Evolutionary conservation across 2,888 invertebrate species (phyloP).

Genomic region (Eustalomyia histrio): DNA sequence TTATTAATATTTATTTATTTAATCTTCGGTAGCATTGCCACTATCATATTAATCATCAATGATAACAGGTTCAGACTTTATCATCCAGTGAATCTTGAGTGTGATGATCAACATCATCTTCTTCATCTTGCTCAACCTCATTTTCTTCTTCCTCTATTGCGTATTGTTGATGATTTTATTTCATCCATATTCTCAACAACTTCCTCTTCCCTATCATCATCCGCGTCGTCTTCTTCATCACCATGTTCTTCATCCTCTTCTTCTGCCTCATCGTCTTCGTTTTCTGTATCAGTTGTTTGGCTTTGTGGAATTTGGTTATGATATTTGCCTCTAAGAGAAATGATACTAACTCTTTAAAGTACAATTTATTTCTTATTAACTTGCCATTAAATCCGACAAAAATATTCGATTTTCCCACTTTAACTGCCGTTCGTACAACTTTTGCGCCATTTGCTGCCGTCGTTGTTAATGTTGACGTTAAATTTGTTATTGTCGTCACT

Average conservation of each 20-base stretch:
- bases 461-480: constrained; percentile 15
- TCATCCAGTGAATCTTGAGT: constrained; percentile 32
- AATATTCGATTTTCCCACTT: constrained; percentile 38
- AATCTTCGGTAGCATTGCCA: constrained; percentile 65
- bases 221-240: constrained; percentile 25
- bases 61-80: constrained; percentile 31
- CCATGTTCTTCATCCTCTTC: constrained; percentile 41
- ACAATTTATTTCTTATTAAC: constrained; percentile 75
- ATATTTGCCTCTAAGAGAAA: constrained; percentile 41
- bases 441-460: constrained; percentile 26
- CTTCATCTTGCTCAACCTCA: constrained; percentile 13
- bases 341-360: constrained; percentile 70
- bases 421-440: constrained; percentile 16
- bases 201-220: constrained; percentile 34
- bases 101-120: background rate
- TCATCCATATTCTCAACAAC: constrained; percentile 55
- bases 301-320: constrained; percentile 51
- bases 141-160: constrained; percentile 33
- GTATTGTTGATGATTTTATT: constrained; percentile 53
- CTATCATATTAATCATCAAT: constrained; percentile 57
- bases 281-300: constrained; percentile 66
- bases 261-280: constrained; percentile 37
- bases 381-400: constrained; percentile 73
- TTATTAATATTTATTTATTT: too few relatives aligned
- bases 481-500: constrained; percentile 49